Base-by-base conservation (phyloP, 1,140 invertebrate species). In the Pseudoatta argentina region DNA sequence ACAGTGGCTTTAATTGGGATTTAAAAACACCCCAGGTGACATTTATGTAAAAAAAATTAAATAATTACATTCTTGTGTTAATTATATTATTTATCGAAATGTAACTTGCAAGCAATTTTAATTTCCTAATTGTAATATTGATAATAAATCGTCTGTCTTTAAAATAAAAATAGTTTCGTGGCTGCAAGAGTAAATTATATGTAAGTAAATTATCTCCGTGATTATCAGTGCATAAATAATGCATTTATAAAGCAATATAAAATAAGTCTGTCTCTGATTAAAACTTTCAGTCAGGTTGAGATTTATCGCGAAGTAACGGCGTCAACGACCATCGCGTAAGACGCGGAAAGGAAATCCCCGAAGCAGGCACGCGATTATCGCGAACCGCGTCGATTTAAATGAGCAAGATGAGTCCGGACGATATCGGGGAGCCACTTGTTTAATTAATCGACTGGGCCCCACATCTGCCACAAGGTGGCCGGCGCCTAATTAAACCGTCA, bases 401-500 rank as follows among this genome's bases (percentile, higher is more conserved):
- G 73, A 67, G 81, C 55, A 48, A 92, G 90, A 87, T 91, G 81
- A 88, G 86, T 44, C 55, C 67, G 85, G 51, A 87, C 90, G 88
- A 91, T 88, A 89, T 66, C 34, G 34, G 53, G 39, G 51, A 14
- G 75, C 24, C 63, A 66, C 27, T 53, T 73, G 73, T 86, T 66
- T 91, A 92, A 92, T 92, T 92, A 91, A 92, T 92, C 89, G 91
- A 85, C 69, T 10, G 21, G 48, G 39, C 85, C 57, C 83, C 79
- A 77, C 90, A 90, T 91, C 91, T 90, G 91, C 91, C 73, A 67
- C 86, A 91, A 88, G 85, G 88, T 83, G 63, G 64, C 27, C 79
- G 67, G 67, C 89, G 88, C 88, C 91, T 91, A 92, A 92, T 92
- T 92, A 92, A 92, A 92, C 88, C 91, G 88, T 92, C 91, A 92